phyloP scores from a whole-genome alignment of 2,113 vertebrate genomes.

The Salvator merianae region DNA sequence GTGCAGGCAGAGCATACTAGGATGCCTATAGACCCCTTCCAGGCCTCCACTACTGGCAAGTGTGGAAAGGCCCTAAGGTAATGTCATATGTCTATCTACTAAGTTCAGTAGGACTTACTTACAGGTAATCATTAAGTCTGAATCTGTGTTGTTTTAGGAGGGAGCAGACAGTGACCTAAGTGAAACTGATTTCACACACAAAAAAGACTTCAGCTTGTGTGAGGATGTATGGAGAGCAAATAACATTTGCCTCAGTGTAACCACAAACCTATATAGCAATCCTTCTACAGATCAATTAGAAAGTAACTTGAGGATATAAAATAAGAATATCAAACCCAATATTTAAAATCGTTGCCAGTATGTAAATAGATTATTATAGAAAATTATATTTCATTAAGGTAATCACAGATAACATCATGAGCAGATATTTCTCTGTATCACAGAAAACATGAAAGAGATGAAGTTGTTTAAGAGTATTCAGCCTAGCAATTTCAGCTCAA shows the following conservation, averaged over 20 bases:
- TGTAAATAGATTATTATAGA: neutral
- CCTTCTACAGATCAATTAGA: neutral
- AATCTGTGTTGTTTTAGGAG: neutral
- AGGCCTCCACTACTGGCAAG: too few relatives aligned
- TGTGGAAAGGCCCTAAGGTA: too few relatives aligned
- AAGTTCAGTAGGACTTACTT: neutral
- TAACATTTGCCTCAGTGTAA: neutral
- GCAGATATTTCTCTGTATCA: too few relatives aligned
- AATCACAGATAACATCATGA: too few relatives aligned
- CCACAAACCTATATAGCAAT: neutral
- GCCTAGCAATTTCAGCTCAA: too few relatives aligned
- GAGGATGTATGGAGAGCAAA: neutral
- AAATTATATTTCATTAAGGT: neutral
- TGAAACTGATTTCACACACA: neutral
- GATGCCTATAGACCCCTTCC: too few relatives aligned
- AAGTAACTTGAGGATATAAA: neutral
- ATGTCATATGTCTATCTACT: neutral
- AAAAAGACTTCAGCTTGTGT: neutral
- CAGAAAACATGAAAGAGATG: too few relatives aligned
- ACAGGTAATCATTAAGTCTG: neutral
- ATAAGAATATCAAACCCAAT: neutral
- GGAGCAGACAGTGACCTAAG: neutral
- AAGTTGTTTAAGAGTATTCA: too few relatives aligned
- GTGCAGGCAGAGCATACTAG: too few relatives aligned
- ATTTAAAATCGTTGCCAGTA: neutral